Conservation (phyloP, 2,888 invertebrate genomes). For the Beris morrisii region DNA sequence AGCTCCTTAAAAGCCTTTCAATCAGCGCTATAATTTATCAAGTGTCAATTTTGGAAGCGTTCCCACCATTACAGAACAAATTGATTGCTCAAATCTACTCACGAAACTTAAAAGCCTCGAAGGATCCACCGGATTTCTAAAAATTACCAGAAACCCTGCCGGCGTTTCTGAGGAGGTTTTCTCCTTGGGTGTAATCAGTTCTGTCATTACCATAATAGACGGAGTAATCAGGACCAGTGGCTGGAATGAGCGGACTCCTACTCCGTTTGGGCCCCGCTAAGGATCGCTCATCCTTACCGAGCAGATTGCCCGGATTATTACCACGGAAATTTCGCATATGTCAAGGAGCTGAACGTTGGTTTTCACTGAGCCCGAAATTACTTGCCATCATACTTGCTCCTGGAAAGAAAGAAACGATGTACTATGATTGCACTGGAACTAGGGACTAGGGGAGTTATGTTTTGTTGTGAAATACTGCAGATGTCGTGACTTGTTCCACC, state of each 20-base stretch:
- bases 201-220: slow-evolving; percentile 28
- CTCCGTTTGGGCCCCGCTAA: slow-evolving; percentile 2
- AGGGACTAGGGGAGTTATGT: slow-evolving; percentile 5
- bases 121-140: background rate
- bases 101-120: slow-evolving; percentile 7
- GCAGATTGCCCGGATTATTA: slow-evolving; percentile 20
- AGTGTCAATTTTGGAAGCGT: slow-evolving; percentile 26
- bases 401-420: too few species aligned
- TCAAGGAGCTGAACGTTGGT: background rate
- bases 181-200: background rate
- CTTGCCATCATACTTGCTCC: too few species aligned
- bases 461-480: slow-evolving; percentile 21
- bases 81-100: slow-evolving; percentile 13
- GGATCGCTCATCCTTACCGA: slow-evolving; percentile 6
- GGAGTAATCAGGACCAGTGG: slow-evolving; percentile 23
- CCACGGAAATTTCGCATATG: slow-evolving; percentile 10
- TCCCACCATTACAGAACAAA: slow-evolving; percentile 22
- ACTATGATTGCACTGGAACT: slow-evolving; percentile 1
- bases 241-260: slow-evolving; percentile 7
- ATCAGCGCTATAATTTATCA: slow-evolving; percentile 25
- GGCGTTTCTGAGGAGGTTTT: background rate
- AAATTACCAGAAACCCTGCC: background rate
- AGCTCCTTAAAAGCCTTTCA: slow-evolving; percentile 19
- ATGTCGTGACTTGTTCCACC: slow-evolving; percentile 30
- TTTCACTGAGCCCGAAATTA: too few species aligned